Evolutionary conservation across 2,113 vertebrate species (phyloP).

Genomic region (Calidris pygmaea): DNA sequence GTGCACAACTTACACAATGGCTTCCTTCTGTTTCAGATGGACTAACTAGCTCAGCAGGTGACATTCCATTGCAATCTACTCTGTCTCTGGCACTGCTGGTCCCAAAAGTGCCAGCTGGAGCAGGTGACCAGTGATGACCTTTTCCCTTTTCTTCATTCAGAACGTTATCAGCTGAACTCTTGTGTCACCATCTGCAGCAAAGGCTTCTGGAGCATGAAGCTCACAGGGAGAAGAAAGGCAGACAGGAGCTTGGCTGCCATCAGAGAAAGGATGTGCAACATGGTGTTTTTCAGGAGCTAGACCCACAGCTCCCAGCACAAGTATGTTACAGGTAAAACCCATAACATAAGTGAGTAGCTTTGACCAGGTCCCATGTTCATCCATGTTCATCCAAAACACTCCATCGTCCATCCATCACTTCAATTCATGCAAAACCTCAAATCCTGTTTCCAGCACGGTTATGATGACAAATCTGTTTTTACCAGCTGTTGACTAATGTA

Average conservation of each 20-base stretch:
- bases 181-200: neutral
- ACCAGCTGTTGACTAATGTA: neutral
- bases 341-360: neutral
- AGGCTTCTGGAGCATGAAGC: neutral
- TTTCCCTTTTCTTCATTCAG: neutral
- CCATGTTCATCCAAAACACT: neutral
- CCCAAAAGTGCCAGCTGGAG: neutral
- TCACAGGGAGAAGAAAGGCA: neutral
- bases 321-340: neutral
- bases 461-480: neutral
- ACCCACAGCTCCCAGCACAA: neutral
- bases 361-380: neutral
- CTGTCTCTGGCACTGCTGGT: neutral
- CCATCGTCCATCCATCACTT: neutral
- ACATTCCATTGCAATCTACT: neutral
- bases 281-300: neutral
- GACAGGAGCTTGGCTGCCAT: neutral
- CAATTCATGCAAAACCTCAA: neutral
- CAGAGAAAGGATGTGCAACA: accelerated
- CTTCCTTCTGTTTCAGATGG: neutral
- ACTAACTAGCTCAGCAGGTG: accelerated
- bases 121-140: neutral
- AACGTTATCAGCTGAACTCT: neutral
- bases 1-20: accelerated
- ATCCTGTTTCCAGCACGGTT: neutral